Conservation (phyloP, 2,113 vertebrate species). For the Sylvilagus bachmani region DNA sequence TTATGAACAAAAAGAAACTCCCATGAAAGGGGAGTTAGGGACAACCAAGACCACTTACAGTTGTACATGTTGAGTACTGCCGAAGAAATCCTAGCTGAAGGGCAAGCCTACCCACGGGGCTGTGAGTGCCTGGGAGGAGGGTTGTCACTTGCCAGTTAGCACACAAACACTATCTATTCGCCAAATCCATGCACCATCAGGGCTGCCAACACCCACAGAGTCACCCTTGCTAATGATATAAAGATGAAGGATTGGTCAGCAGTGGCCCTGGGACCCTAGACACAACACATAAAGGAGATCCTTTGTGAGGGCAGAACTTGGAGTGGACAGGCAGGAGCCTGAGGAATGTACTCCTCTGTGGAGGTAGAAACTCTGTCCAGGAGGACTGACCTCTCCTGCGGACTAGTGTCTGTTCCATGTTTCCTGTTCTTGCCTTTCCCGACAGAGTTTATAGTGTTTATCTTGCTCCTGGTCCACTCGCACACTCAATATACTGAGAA, state of each 20-base stretch:
- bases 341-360: neutral
- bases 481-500: fast-evolving
- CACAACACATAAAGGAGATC: neutral
- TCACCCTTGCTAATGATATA: neutral
- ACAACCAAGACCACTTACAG: neutral
- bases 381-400: neutral
- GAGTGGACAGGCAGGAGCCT: neutral
- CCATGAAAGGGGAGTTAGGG: neutral
- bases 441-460: neutral
- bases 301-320: neutral
- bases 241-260: neutral
- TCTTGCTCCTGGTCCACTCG: too few species aligned
- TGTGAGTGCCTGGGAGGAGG: neutral
- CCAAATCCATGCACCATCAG: neutral
- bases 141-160: neutral
- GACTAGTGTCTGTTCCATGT: too few species aligned
- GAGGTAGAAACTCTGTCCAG: neutral
- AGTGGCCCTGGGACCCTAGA: neutral
- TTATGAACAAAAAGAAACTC: neutral
- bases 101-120: neutral
- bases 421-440: neutral
- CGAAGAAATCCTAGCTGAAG: neutral
- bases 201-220: neutral
- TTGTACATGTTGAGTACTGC: neutral
- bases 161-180: neutral